phyloP scores from a whole-genome alignment of 2,797 vertebrate species.

The Phoebastria nigripes region DNA sequence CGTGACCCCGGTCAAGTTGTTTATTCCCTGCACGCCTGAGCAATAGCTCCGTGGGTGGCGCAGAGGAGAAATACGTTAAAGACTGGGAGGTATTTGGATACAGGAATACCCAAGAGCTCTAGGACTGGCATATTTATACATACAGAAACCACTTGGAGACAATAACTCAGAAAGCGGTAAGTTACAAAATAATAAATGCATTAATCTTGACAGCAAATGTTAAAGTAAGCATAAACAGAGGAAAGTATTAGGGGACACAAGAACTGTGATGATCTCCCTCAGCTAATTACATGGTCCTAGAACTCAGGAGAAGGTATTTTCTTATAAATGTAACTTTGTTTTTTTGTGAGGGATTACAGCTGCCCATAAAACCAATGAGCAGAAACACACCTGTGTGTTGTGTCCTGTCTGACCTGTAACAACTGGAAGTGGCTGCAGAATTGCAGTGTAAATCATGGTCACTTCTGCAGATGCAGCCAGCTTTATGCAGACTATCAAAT shows the following conservation, averaged over 20 bases:
- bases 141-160: background rate
- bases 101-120: background rate
- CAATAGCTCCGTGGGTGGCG: background rate
- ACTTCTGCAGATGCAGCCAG: background rate
- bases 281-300: background rate
- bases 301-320: background rate
- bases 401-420: background rate
- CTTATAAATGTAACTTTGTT: background rate
- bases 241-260: background rate
- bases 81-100: background rate
- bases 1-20: background rate
- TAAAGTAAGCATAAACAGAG: background rate
- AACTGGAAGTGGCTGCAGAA: background rate
- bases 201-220: background rate
- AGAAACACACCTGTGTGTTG: background rate
- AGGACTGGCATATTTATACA: background rate
- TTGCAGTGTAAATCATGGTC: background rate
- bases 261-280: background rate
- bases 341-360: background rate
- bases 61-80: background rate
- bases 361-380: background rate
- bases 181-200: background rate
- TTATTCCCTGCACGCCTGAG: background rate
- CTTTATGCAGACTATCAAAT: background rate
- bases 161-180: background rate